Evolutionary conservation across 2,888 invertebrate genomes (phyloP).

Genomic region (Bombylius major): DNA sequence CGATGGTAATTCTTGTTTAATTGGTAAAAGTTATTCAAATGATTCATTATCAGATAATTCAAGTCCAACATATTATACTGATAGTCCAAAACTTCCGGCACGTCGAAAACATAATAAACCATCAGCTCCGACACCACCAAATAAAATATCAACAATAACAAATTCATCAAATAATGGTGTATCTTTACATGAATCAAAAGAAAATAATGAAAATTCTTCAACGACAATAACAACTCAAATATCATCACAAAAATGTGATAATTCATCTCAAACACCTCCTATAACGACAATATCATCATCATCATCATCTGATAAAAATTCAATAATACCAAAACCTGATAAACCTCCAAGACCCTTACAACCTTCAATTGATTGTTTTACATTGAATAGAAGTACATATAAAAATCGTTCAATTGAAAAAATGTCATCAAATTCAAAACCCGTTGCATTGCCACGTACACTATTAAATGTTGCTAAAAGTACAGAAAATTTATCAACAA

Average conservation of each 20-base stretch:
- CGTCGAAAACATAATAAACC: constrained; percentile 63
- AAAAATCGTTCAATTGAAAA: constrained; percentile 14
- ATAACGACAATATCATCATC: constrained; percentile 3
- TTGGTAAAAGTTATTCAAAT: constrained; percentile 48
- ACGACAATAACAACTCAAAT: neutral
- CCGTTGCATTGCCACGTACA: constrained; percentile 40
- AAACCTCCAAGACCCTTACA: constrained; percentile 50
- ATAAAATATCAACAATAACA: constrained; percentile 5
- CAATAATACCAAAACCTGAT: constrained; percentile 39
- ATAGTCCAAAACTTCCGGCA: constrained; percentile 62
- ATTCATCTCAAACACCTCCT: constrained; percentile 17
- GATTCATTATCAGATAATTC: constrained; percentile 54
- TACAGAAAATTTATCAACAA: constrained; percentile 18
- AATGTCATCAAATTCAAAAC: constrained; percentile 21
- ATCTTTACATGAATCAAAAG: neutral
- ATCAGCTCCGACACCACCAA: constrained; percentile 54
- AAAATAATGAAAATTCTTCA: neutral
- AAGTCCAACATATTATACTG: constrained; percentile 52
- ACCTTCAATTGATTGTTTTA: constrained; percentile 25
- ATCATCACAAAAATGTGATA: constrained; percentile 15
- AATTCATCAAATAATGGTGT: neutral
- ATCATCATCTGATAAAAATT: constrained; percentile 23
- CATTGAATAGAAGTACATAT: constrained; percentile 16
- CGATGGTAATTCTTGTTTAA: neutral
- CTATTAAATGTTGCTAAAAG: constrained; percentile 21